Evolutionary conservation across 2,888 invertebrate species (phyloP), one percentile per base, ranked within the genome.

Genomic region (Macroteleia sp.): DNA sequence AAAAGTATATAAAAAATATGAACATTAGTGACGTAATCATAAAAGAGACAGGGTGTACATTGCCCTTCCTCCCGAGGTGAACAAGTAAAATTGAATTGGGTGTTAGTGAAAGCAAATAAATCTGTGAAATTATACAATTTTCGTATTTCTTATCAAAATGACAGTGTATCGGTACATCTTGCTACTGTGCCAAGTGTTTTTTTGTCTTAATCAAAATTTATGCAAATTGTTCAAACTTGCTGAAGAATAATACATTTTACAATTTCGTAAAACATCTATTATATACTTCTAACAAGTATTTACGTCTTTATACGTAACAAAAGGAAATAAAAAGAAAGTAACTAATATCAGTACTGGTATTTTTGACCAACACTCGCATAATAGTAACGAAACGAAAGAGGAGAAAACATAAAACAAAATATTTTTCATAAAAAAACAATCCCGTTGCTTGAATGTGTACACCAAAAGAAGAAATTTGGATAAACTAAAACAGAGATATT

Each of bases 321-420:
- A 42, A 42, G 2, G 4, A 10, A 20, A 42, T 39, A 42, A 42
- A 42, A n/a, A 42, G 30, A 25, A 5, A 30, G 10, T 3, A 25
- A n/a, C 12, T 9, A 19, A 44, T 44, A 44, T 25, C 12, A 12
- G 10, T 10, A 10, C 10, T 9, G 9, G 10, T 30, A 30, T 30
- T 30, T 30, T 10, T 4, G 2, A 30, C 5, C 5, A 4, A 30
- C 2, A 10, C 10, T 10, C 10, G n/a, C n/a, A n/a, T n/a, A n/a
- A n/a, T n/a, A n/a, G n/a, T n/a, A n/a, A 30, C 10, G 10, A 30
- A 30, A 10, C 2, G 10, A 30, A 10, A 30, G 30, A 30, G 17
- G 30, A 48, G 30, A 48, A 46, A 73, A 20, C n/a, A 61, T 56
- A 66, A 69, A 59, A 76, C 61, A 67, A 54, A 82, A 81, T 10